phyloP scores from a whole-genome alignment of 2,888 invertebrate species.

The Trachelus tabidus region DNA sequence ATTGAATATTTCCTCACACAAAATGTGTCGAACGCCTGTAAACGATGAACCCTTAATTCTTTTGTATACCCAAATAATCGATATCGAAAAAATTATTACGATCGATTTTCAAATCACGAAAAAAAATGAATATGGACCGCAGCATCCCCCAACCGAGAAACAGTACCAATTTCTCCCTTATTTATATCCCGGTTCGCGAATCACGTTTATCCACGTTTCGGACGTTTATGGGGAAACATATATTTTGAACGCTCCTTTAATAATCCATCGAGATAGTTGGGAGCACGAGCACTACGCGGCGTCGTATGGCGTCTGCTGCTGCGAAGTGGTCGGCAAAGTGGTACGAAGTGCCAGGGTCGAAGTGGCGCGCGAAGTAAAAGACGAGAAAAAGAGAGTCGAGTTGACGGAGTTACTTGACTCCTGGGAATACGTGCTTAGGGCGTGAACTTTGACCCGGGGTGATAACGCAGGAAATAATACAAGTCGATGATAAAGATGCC shows the following conservation, averaged over 20 bases:
- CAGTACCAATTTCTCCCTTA: slow-evolving; percentile 22
- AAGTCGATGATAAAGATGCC: neutral
- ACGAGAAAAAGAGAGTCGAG: too few relatives aligned
- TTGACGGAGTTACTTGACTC: slow-evolving; percentile 11
- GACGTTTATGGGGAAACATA: slow-evolving; percentile 6
- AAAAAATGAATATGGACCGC: too few relatives aligned
- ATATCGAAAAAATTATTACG: too few relatives aligned
- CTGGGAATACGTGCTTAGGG: slow-evolving; percentile 12
- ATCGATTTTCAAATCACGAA: too few relatives aligned
- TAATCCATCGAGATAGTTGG: slow-evolving; percentile 13
- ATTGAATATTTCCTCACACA: too few relatives aligned
- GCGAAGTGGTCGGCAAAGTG: neutral
- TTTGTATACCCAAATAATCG: too few relatives aligned
- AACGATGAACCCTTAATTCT: too few relatives aligned
- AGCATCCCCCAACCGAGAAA: slow-evolving; percentile 8
- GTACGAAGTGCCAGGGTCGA: neutral
- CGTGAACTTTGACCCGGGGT: slow-evolving; percentile 10
- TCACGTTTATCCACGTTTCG: slow-evolving; percentile 16
- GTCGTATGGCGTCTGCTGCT: too few relatives aligned
- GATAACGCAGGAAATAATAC: neutral
- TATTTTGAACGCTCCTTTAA: slow-evolving; percentile 8
- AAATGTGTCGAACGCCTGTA: too few relatives aligned
- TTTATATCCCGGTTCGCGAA: slow-evolving; percentile 27
- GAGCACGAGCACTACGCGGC: neutral
- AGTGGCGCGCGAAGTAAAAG: too few relatives aligned